Base-by-base conservation (phyloP, 2,797 vertebrate genomes). In the Gadopsis bispinosus region DNA sequence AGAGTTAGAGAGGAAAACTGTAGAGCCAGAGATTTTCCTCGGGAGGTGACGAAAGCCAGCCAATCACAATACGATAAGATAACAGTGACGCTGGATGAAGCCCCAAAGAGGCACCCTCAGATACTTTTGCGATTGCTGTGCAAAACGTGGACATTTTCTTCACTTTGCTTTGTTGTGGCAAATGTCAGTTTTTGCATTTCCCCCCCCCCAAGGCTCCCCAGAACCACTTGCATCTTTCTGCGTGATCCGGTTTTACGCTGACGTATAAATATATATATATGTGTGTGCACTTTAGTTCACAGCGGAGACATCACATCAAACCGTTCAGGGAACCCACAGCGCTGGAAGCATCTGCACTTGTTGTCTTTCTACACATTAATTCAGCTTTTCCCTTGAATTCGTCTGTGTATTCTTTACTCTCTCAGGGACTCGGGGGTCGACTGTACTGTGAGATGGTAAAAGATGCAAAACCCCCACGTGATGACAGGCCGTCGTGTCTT, bases 401-500 rank as follows among this genome's bases (percentile, higher is more conserved):
- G 11, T 41, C 41, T n/a, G 47, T 7, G 22, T 11, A 11, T 22
- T 22, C 33, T 39, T 4, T 41, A 4, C 5, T 31, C 0, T 37
- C 3, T 1, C 8, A 14, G 43, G 26, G 22, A 26, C 41, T 53
- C 39, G 1, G 53, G 53, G 35, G 5, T 51, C 29, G n/a, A n/a
- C 29, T 22, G 1, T 2, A 22, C 41, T 43, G 3, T 14, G 41
- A 43, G 41, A 43, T 14, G 41, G 12, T 43, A 10, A 43, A 43
- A 43, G 41, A 35, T 35, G 7, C 35, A 35, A 35, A 35, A 35
- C 4, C 35, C 19, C 37, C 10, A 10, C 64, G 26, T 43, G 51
- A 13, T 16, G 67, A 31, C 80, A 62, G 56, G 19, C 17, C 35
- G 31, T 41, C 63, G 17, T 4, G 67, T 64, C 61, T 74, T 56